These are phyloP conservation scores for Silurus aristotelis DNA, from an alignment of 2,797 vertebrate species.

Conservation along the genomic window DNA sequence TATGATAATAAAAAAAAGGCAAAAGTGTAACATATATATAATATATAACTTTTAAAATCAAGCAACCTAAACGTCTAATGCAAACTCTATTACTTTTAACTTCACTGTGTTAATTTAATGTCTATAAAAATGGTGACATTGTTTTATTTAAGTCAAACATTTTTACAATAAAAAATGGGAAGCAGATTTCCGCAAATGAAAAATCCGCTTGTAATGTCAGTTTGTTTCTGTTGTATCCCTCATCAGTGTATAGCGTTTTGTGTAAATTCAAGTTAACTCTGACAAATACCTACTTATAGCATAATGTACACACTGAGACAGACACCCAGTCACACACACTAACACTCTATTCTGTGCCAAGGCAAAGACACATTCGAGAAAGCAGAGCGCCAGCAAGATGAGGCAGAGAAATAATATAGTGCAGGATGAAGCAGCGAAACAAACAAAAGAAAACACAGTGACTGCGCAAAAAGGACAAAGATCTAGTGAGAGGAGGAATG, in stretches of 20 bases:
- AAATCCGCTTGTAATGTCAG: neutral
- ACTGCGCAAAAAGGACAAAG: neutral
- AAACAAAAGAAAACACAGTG: neutral
- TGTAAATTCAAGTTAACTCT: neutral
- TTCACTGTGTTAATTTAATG: neutral
- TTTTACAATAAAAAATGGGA: neutral
- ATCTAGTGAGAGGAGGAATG: neutral
- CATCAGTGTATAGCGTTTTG: neutral
- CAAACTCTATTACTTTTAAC: too few species aligned
- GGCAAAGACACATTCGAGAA: neutral
- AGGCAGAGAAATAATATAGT: neutral
- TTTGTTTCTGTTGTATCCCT: slow-evolving; percentile 1
- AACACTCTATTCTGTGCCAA: neutral
- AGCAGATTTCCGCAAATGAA: neutral
- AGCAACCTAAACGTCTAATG: too few species aligned
- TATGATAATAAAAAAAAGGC: too few species aligned
- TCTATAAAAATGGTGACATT: neutral
- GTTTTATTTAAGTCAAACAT: neutral
- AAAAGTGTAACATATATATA: too few species aligned
- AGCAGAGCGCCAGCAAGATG: neutral
- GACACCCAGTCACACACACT: neutral
- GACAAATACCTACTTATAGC: slow-evolving; percentile 11
- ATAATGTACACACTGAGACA: neutral
- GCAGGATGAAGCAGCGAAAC: neutral
- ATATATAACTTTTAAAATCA: too few species aligned